Evolutionary conservation across 2,113 vertebrate species (phyloP), one percentile per base, ranked within the genome.

Genomic region (Sander lucioperca): DNA sequence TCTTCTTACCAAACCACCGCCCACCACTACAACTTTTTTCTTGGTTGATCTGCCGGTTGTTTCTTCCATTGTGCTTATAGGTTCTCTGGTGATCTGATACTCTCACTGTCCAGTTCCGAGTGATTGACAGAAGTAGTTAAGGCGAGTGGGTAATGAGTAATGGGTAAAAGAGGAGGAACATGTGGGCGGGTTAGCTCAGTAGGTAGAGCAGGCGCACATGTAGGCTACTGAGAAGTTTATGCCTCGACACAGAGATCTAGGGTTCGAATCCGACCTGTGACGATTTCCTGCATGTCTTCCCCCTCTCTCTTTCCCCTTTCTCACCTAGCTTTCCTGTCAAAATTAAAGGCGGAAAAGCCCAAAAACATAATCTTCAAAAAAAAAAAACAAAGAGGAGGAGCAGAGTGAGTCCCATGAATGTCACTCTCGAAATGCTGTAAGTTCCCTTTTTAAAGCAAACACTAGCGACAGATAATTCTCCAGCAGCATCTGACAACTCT

Each of bases 1-100:
- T 57, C n/a, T 43, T 76, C 93, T 93, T 94, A 94, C 94, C 93
- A 94, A 87, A 80, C 93, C 94, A 27, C 85, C 95, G 50, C 81
- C 91, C 56, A 92, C 91, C 33, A 93, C 88, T 0, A 93, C 88
- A 25, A 90, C 91, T 84, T 91, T 94, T 67, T 82, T 91, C 79
- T 82, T 73, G 71, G 4, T 27, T 5, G 69, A 13, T 27, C 45
- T 75, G 57, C 18, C 3, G 0, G 33, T 21, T 53, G 77, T 16
- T 61, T 71, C 58, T 48, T 93, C 92, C 93, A 94, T 94, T 39
- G 64, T 74, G 9, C 70, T 79, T 18, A 3, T n/a, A 6, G 23
- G 3, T 48, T 30, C 27, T 69, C 45, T 30, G 82, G 18, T 21
- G 71, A 13, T 82, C 68, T 79, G 56, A 45, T 13, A 18, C 39